Evolutionary conservation across 2,797 vertebrate genomes (phyloP).

Genomic region (Tolypeutes matacus): DNA sequence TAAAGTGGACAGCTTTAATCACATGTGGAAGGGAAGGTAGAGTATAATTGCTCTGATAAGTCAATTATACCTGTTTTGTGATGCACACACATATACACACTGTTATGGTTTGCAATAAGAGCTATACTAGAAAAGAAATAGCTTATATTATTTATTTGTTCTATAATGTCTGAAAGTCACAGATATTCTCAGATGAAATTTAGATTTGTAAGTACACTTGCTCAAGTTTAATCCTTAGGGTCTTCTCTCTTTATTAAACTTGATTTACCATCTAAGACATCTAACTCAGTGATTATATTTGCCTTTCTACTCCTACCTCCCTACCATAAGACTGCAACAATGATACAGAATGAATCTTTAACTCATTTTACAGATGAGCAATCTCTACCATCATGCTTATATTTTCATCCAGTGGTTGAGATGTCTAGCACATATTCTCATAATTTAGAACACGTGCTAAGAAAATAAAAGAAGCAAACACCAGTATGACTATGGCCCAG

Average conservation of each 20-base stretch:
- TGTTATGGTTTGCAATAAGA: conserved; percentile 23
- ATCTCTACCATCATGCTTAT: neutral
- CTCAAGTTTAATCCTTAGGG: conserved; percentile 27
- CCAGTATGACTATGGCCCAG: neutral
- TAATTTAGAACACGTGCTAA: neutral
- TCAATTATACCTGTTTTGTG: neutral
- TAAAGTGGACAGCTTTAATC: conserved; percentile 1
- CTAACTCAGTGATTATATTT: neutral
- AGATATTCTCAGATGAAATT: conserved; percentile 48
- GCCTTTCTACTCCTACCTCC: neutral
- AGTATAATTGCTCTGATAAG: neutral
- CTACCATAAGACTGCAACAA: neutral
- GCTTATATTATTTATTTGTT: conserved; percentile 53
- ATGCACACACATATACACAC: neutral
- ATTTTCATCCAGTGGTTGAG: conserved; percentile 37
- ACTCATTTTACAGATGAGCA: neutral
- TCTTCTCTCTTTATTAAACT: conserved; percentile 19
- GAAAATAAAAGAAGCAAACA: neutral
- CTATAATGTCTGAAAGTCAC: neutral
- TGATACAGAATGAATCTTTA: neutral
- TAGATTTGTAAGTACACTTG: conserved; percentile 53
- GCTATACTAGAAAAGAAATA: neutral
- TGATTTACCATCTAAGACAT: conserved; percentile 29
- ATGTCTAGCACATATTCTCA: neutral
- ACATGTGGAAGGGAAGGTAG: neutral